These are phyloP conservation scores for Diuraphis noxia DNA, from an alignment of 1,140 invertebrate species.

Conservation along the genomic window DNA sequence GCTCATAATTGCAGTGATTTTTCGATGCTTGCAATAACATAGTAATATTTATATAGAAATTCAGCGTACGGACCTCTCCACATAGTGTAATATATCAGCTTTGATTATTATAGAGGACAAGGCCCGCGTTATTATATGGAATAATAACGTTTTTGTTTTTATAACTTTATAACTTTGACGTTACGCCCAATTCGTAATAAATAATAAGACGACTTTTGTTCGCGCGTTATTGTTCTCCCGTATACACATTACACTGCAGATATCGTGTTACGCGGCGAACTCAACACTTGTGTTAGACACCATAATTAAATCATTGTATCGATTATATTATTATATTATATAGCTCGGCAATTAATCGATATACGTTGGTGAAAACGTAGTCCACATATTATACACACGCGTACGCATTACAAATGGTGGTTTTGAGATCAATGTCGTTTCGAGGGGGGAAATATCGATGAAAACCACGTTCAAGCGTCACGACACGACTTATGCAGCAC, in stretches of 20 bases:
- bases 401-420: not conserved
- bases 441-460: not conserved
- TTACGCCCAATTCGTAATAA: not conserved
- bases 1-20: not conserved
- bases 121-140: not conserved
- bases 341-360: not conserved
- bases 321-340: not conserved
- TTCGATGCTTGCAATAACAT: not conserved
- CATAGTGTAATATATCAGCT: not conserved
- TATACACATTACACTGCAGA: not conserved
- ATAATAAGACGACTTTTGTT: not conserved
- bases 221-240: not conserved
- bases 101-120: not conserved
- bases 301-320: not conserved
- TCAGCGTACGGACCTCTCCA: not conserved
- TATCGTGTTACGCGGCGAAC: not conserved
- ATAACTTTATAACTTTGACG: not conserved
- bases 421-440: not conserved
- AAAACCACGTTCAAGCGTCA: not conserved
- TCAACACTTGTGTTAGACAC: not conserved
- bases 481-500: no score
- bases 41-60: not conserved
- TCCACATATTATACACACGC: not conserved
- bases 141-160: constrained; percentile 2
- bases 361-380: not conserved